Conservation (phyloP, 2,797 vertebrate species). For the Pseudomugil gertrudae region DNA sequence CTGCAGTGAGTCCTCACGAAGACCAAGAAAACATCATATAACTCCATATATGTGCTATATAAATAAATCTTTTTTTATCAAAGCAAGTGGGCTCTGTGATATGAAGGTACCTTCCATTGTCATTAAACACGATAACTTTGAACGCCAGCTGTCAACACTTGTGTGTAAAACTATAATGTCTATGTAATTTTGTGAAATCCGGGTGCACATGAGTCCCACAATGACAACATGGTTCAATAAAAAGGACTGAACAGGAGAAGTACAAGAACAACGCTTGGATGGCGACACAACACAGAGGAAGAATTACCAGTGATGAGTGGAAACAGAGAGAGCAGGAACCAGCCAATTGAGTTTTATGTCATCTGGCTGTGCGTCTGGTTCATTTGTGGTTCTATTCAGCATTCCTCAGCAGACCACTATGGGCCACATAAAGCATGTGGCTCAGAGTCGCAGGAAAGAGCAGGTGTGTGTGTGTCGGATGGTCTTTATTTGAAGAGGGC, state of each 20-base stretch:
- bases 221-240: neutral
- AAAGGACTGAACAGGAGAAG: neutral
- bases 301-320: constrained; percentile 23
- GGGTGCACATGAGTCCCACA: neutral
- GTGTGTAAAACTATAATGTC: neutral
- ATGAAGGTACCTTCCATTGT: too few relatives aligned
- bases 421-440: constrained; percentile 65
- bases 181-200: neutral
- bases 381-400: constrained; percentile 74
- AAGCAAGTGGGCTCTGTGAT: too few relatives aligned
- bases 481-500: constrained; percentile 43
- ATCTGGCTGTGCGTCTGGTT: constrained; percentile 71
- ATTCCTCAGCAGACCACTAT: constrained; percentile 71
- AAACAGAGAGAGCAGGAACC: constrained; percentile 58
- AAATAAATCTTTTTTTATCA: too few relatives aligned
- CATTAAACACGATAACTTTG: too few relatives aligned
- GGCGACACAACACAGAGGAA: constrained; percentile 12
- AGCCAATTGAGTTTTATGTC: constrained; percentile 76
- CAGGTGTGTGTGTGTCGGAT: constrained; percentile 54
- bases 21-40: too few relatives aligned
- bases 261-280: neutral
- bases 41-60: too few relatives aligned
- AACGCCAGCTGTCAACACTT: too few relatives aligned
- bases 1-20: too few relatives aligned
- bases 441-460: constrained; percentile 47